Percentiles rank a stretch among this genome's conserved stretches.
These are phyloP conservation scores for Magallana nippona DNA, from an alignment of 2,888 invertebrate genomes.

Conservation along the genomic window DNA sequence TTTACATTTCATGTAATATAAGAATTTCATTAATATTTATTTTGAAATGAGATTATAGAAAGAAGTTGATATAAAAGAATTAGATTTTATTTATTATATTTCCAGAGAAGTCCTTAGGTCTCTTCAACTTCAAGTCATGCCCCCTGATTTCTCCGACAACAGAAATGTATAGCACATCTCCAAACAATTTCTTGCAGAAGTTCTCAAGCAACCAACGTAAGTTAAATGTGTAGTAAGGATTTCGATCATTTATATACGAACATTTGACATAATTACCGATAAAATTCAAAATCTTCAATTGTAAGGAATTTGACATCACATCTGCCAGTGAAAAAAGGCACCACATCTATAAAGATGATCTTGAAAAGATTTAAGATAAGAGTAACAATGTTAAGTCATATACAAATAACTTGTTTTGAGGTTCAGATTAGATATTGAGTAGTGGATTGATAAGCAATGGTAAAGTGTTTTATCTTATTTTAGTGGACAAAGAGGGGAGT, in stretches of 20 bases:
- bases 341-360: neutral
- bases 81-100: neutral
- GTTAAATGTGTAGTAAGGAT: too few relatives aligned
- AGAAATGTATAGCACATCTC: constrained; percentile 32
- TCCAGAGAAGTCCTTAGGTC: constrained; percentile 43
- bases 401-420: too few relatives aligned
- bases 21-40: too few relatives aligned
- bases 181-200: constrained; percentile 4
- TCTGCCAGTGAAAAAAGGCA: neutral
- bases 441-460: neutral
- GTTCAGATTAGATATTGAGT: too few relatives aligned
- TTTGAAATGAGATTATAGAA: too few relatives aligned
- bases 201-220: neutral
- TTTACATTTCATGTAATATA: too few relatives aligned
- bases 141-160: constrained; percentile 58
- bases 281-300: neutral
- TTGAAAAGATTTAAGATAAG: too few relatives aligned
- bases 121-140: constrained; percentile 55
- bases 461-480: neutral
- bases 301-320: neutral
- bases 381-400: too few relatives aligned
- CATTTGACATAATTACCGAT: too few relatives aligned
- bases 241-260: too few relatives aligned
- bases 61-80: neutral
- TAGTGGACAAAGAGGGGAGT: constrained; percentile 12